Evolutionary conservation across 2,797 vertebrate species (phyloP), one percentile per base, ranked within the genome.

Genomic region (Acridotheres tristis): DNA sequence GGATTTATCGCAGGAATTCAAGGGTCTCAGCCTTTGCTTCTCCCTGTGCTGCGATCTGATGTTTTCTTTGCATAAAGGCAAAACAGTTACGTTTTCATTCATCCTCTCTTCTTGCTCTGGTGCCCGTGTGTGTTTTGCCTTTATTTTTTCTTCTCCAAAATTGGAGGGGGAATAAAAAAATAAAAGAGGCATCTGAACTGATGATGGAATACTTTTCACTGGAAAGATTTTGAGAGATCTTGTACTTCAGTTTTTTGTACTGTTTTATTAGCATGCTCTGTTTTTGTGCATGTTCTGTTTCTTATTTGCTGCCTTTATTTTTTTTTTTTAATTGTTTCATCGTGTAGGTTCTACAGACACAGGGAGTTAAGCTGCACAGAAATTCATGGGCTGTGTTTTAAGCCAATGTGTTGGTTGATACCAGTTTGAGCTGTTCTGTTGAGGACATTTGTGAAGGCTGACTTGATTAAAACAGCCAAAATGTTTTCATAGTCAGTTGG

Each of bases 11-110:
- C 94, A 96, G 96, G 94, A 94, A 94, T 93, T 89, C 62, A 57
- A 85, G 94, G 96, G 94, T 96, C 95, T 96, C 87, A 93, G 96
- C 96, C 96, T 97, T 96, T 92, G 84, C 94, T 93, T 95, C 91
- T 96, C 91, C 88, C 95, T 85, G 40, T 74, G 95, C 96, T 94
- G 74, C 29, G 34, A 73, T 73, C 79, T 88, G 20, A 78, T 96
- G 88, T 97, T 97, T 96, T 92, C 86, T 95, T 97, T 97, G 94
- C 96, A 95, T 96, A 96, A 92, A 96, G 84, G 90, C 96, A 96
- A 96, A 97, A 57, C 89, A 92, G 79, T 96, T 92, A 38, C 58
- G 58, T 77, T 93, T 94, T 38, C 81, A 42, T 90, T 94, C 93
- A 36, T 89, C 62, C 61, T 13, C 38, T 87, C 50, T 22, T 85